Base-by-base conservation (phyloP, 2,113 vertebrate genomes). In the Bubo bubo region DNA sequence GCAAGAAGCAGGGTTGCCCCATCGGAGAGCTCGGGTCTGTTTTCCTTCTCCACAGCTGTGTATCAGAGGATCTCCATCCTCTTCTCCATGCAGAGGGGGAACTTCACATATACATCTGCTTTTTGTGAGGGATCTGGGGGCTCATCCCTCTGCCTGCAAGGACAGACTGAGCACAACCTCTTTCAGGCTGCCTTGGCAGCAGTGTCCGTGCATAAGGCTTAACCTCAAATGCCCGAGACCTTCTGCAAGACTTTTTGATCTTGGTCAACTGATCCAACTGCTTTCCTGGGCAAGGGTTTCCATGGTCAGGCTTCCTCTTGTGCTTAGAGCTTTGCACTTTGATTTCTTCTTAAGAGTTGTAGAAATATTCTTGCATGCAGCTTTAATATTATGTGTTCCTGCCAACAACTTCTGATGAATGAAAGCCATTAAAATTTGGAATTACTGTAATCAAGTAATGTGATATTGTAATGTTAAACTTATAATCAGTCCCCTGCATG, bases 351-450 rank as follows among this genome's bases (percentile, higher is more conserved):
- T 15, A 7, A 49, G 77, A 56, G 20, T 47, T 68, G 62, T 67
- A 71, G 71, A 73, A 90, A 71, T 47, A 4, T 83, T 83, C 90
- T 86, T 66, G 43, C 60, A 45, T 22, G 70, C 88, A 80, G 83
- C 92, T 92, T 90, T 92, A 80, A 50, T 74, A 43, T 56, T 60
- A 13, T 28, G 67, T 83, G 88, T 59, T 95, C 74, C 79, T 94
- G 96, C 88, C 90, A 90, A 53, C 86, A 86, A 88, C 92, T 93
- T 88, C 80, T 93, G 96, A 94, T 97, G 92, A 90, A 95, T 93
- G 88, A 79, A 88, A 92, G 76, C 79, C 59, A 92, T 97, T 96
- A 93, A 86, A 88, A 62, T 67, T 88, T 59, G 67, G 79, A 93
- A 95, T 97, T 17, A 80, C 95, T 95, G 55, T 93, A 94, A 96